Conservation (phyloP, 2,888 invertebrate genomes). For the Amblyteles armatorius region DNA sequence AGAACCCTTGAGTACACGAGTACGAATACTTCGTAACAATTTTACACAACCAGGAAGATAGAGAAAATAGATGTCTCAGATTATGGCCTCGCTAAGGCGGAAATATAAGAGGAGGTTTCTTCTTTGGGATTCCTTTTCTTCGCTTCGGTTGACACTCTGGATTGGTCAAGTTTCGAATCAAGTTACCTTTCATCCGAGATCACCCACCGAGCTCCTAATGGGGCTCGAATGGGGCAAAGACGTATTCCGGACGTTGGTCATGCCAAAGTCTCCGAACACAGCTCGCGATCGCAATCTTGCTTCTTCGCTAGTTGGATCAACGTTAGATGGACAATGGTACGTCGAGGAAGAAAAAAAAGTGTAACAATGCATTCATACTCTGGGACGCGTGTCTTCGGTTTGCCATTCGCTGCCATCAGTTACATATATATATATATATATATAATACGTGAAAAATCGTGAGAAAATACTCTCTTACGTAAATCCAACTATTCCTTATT, state of each 20-base stretch:
- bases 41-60: neutral
- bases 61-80: constrained; percentile 26
- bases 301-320: constrained; percentile 66
- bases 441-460: constrained; percentile 69
- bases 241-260: constrained; percentile 68
- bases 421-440: constrained; percentile 40
- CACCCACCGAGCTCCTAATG: constrained; percentile 62
- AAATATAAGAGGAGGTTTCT: constrained; percentile 19
- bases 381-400: constrained; percentile 37
- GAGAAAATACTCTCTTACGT: constrained; percentile 68
- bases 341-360: constrained; percentile 17
- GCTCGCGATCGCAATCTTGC: constrained; percentile 71
- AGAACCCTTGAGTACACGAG: neutral
- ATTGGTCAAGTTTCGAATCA: constrained; percentile 61
- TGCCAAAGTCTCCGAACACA: constrained; percentile 30
- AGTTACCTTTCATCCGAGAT: constrained; percentile 62
- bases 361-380: constrained; percentile 70
- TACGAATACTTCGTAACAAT: neutral
- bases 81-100: neutral
- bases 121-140: constrained; percentile 34
- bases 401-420: constrained; percentile 49
- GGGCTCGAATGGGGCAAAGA: constrained; percentile 60
- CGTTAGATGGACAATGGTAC: constrained; percentile 59
- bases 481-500: constrained; percentile 70
- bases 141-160: constrained; percentile 30